Evolutionary conservation across 2,888 invertebrate genomes (phyloP).

Genomic region (Thereva unica): DNA sequence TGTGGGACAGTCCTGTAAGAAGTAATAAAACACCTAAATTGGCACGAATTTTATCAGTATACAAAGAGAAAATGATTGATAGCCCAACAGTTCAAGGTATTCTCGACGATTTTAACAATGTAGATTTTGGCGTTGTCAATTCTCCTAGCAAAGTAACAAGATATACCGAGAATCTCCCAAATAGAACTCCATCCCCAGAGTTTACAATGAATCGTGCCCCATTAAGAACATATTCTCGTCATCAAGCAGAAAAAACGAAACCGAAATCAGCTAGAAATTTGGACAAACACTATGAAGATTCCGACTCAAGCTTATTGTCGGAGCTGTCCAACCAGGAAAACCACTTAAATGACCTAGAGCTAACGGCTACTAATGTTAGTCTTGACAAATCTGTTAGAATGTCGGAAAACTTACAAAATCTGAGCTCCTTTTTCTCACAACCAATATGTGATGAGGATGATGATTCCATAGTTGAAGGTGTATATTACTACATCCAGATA

Average conservation of each 20-base stretch:
- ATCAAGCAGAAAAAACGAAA: not conserved
- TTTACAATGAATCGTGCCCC: not conserved
- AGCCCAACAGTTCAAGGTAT: no score
- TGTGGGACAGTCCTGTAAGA: constrained; percentile 30
- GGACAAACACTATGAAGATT: constrained; percentile 32
- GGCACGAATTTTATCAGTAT: no score
- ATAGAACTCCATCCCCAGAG: not conserved
- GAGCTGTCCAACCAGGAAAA: constrained; percentile 32
- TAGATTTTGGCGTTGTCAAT: no score
- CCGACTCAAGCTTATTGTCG: constrained; percentile 30
- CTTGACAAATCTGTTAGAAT: constrained; percentile 31
- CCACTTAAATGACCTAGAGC: constrained; percentile 11
- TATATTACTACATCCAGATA: constrained; percentile 31
- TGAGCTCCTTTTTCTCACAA: constrained; percentile 37
- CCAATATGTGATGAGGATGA: constrained; percentile 14
- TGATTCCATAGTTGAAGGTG: constrained; percentile 12
- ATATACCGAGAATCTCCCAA: no score
- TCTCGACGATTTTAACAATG: no score
- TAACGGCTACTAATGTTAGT: constrained; percentile 9
- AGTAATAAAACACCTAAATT: not conserved
- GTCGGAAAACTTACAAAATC: constrained; percentile 32
- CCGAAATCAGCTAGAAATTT: constrained; percentile 12
- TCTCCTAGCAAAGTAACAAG: no score
- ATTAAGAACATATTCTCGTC: not conserved
- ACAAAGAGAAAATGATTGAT: no score